These are phyloP conservation scores for Protomyctophum bolini DNA, from an alignment of 2,113 vertebrate genomes.

Conservation along the genomic window DNA sequence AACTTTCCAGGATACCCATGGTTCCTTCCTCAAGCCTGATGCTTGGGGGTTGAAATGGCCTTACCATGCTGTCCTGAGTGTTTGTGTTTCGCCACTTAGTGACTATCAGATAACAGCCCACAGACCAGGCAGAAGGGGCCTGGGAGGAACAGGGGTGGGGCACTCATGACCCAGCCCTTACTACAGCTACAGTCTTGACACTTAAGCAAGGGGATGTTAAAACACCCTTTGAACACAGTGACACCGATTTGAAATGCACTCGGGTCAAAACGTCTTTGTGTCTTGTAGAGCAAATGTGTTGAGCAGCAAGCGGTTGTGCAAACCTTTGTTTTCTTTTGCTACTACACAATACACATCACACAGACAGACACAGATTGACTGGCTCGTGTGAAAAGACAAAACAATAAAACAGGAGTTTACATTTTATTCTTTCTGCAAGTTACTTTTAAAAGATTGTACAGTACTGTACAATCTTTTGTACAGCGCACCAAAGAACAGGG, in stretches of 20 bases:
- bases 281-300: too few species aligned
- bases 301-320: too few species aligned
- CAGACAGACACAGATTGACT: neutral
- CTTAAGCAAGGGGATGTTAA: constrained; percentile 18
- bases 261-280: too few species aligned
- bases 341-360: neutral
- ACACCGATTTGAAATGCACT: constrained; percentile 1
- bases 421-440: neutral
- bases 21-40: constrained; percentile 18
- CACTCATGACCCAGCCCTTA: constrained; percentile 5
- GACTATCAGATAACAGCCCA: constrained; percentile 69
- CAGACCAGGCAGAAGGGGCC: constrained; percentile 35
- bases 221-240: constrained; percentile 3
- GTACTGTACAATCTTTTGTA: too few species aligned
- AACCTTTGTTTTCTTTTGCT: too few species aligned
- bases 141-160: constrained; percentile 25
- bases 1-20: neutral
- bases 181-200: constrained; percentile 15
- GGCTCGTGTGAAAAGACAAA: neutral
- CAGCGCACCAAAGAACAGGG: neutral
- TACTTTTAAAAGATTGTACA: neutral
- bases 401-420: neutral
- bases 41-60: constrained; percentile 17
- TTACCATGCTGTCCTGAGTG: constrained; percentile 33
- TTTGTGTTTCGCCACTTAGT: constrained; percentile 66